Evolutionary conservation across 2,888 invertebrate species (phyloP), one percentile per base, ranked within the genome.

Genomic region (Zygogramma bicolorata): DNA sequence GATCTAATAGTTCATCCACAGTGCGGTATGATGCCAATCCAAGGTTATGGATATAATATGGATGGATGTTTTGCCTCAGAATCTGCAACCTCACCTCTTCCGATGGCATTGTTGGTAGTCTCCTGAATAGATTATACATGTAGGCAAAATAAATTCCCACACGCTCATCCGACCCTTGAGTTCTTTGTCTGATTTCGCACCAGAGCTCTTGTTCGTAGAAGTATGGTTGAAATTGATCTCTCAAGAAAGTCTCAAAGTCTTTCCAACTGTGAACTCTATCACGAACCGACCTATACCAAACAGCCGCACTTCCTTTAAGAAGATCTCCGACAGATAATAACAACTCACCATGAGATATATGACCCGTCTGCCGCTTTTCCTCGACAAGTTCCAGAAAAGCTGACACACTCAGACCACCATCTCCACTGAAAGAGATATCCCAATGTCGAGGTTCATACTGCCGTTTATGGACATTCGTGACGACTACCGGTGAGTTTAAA

Each of bases 331-430:
- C 60, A 31, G 60, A 60, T n/a, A 10, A 8, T 10, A 31, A 60
- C 34, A 60, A 60, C 34, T 60, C 60, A 34, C 31, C 31, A 34
- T 8, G 5, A 3, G 62, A 38, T 7, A 62, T 38, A 13, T 20
- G 10, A 20, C 62, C 40, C 1, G 40, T 20, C n/a, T 20, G 6
- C 38, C 40, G 18, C 13, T 62, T 22, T 13, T 62, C 62, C 27
- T 62, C 62, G 27, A 62, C 62, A 34, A 34, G 15, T 40, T 62
- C 62, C 22, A 62, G n/a, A 20, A 62, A 62, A 22, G 40, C 40
- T 18, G 38, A 38, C 18, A 62, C 62, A 62, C 40, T 62, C 25
- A 62, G 18, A 2, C 62, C 62, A 3, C 22, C 62, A 40, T 38
- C 42, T 20, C 62, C 42, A 20, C 40, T 62, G 42, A 62, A 62